Evolutionary conservation across 2,113 vertebrate species (phyloP).

Genomic region (Bubalus kerabau): DNA sequence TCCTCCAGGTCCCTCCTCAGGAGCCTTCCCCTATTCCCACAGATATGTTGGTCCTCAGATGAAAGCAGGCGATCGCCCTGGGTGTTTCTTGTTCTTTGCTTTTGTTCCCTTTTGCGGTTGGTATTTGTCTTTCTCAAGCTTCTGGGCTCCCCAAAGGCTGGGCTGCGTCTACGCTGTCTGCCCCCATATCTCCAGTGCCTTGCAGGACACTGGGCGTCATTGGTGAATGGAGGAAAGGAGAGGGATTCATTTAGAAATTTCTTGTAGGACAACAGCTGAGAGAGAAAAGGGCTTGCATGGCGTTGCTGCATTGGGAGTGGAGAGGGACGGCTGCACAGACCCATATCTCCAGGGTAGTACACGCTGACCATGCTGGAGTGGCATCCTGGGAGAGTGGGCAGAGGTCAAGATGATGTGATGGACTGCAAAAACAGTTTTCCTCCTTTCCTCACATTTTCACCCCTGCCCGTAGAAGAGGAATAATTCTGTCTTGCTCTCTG

Average conservation of each 20-base stretch:
- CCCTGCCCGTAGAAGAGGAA: neutral
- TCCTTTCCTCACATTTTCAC: too few relatives aligned
- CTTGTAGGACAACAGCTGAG: neutral
- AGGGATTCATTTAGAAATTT: neutral
- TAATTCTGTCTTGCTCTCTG: neutral
- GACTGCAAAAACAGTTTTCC: neutral
- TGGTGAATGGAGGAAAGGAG: neutral
- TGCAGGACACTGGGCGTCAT: neutral
- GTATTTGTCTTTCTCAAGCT: neutral
- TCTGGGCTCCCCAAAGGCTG: neutral
- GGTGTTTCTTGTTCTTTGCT: neutral
- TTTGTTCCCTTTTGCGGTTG: neutral
- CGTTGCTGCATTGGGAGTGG: neutral
- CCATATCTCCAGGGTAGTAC: neutral
- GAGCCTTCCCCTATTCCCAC: neutral
- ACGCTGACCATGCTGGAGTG: neutral
- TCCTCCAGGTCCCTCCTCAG: neutral
- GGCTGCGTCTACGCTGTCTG: neutral
- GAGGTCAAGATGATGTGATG: neutral
- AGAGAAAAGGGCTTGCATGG: neutral
- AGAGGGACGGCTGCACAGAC: neutral
- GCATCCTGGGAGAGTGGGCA: neutral
- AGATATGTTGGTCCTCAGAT: neutral
- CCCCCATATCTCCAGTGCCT: neutral
- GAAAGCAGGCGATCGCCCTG: accelerated